Evolutionary conservation across 2,888 invertebrate genomes (phyloP).

Genomic region (Biston stratarius): DNA sequence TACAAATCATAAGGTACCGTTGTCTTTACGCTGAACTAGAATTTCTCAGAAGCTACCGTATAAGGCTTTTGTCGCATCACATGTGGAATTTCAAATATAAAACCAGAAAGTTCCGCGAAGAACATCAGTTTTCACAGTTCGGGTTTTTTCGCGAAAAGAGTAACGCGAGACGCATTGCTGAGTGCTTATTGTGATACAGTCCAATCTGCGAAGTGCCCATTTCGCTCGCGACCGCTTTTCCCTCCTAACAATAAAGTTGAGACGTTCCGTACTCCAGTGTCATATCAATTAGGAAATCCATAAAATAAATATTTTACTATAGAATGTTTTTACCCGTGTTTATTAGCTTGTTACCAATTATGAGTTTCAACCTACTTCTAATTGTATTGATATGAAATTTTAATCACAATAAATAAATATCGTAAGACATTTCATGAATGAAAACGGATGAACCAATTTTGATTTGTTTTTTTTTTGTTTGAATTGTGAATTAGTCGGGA

Average conservation of each 20-base stretch:
- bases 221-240: conserved; percentile 10
- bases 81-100: not conserved
- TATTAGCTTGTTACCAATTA: too few relatives aligned
- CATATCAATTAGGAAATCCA: not conserved
- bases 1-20: not conserved
- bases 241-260: not conserved
- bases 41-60: too few relatives aligned
- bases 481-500: too few relatives aligned
- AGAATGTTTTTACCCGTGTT: not conserved
- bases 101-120: not conserved
- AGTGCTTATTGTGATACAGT: conserved; percentile 2
- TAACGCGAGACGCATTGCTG: conserved; percentile 27
- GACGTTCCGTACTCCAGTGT: not conserved
- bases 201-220: conserved; percentile 23
- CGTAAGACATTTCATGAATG: too few relatives aligned
- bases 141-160: conserved; percentile 12
- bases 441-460: too few relatives aligned
- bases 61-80: too few relatives aligned
- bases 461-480: too few relatives aligned
- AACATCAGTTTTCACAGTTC: not conserved
- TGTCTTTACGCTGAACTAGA: too few relatives aligned
- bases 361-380: too few relatives aligned
- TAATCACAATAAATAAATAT: too few relatives aligned
- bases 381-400: too few relatives aligned
- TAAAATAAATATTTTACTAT: not conserved